Evolutionary conservation across 2,888 invertebrate genomes (phyloP), one percentile per base, ranked within the genome.

Genomic region (Hybos culiciformis): DNA sequence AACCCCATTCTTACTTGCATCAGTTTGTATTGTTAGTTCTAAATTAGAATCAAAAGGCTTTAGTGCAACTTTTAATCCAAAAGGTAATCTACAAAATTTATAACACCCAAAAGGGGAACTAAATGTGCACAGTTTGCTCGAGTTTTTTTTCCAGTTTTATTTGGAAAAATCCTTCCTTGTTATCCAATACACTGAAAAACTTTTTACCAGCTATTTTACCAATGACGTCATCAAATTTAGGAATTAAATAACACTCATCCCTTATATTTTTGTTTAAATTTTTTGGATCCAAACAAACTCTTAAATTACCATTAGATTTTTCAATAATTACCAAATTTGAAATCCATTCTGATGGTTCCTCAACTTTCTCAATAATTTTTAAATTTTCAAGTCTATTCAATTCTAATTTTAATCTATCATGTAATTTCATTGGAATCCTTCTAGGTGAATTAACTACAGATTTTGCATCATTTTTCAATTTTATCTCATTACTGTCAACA

Each of bases 11-110:
- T n/a, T n/a, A n/a, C n/a, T n/a, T n/a, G n/a, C n/a, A n/a, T n/a
- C n/a, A n/a, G n/a, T n/a, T n/a, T 44, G 34, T 37, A 47, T 48
- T 37, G n/a, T n/a, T n/a, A n/a, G n/a, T n/a, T n/a, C n/a, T n/a
- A n/a, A n/a, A n/a, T n/a, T n/a, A n/a, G n/a, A n/a, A n/a, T 46
- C 46, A 47, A 54, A 54, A 4, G 44, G 40, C 57, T 52, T 51
- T n/a, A 50, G 47, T 0, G 51, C 51, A 7, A 43, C 49, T 8
- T 46, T 49, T 15, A 54, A 46, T 5, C 53, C 52, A 41, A 50
- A 54, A 2, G 53, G 52, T 39, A 52, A 33, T 11, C 52, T 46
- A n/a, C 42, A 20, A 3, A n/a, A n/a, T n/a, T n/a, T n/a, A n/a
- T n/a, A n/a, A n/a, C n/a, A n/a, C n/a, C n/a, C n/a, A n/a, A n/a